Percentiles rank a stretch among this genome's conserved stretches.
Conservation (phyloP, 2,113 vertebrate genomes). For the Nycticorax nycticorax region DNA sequence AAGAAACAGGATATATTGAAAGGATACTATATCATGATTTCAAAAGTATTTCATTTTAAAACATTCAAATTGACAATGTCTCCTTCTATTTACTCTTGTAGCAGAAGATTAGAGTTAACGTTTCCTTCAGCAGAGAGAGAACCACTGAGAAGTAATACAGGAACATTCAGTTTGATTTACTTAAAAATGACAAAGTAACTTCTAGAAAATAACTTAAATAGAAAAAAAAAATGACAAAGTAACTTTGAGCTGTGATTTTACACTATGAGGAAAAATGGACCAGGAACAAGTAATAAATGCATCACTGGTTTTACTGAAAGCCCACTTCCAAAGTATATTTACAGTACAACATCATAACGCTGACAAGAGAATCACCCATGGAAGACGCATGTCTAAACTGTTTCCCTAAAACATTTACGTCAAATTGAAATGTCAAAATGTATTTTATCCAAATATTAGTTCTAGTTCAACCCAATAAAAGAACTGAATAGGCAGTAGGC, state of each 20-base stretch:
- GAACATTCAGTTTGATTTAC: conserved; percentile 25
- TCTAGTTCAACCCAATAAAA: conserved; percentile 51
- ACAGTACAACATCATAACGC: background rate
- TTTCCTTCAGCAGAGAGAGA: background rate
- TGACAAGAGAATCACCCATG: conserved; percentile 16
- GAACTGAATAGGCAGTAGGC: conserved; percentile 51
- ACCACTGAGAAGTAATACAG: background rate
- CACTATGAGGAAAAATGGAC: background rate
- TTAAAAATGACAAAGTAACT: conserved; percentile 23
- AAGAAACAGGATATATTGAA: background rate
- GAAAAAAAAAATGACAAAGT: background rate
- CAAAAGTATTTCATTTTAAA: background rate
- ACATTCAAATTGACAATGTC: conserved; percentile 35
- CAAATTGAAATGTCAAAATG: conserved; percentile 72
- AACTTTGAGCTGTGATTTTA: background rate
- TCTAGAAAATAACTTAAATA: background rate
- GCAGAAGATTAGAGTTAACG: background rate
- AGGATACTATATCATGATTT: background rate
- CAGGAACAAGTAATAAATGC: conserved; percentile 14
- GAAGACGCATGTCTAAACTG: conserved; percentile 24
- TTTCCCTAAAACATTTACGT: conserved; percentile 58
- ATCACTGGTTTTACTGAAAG: conserved; percentile 2
- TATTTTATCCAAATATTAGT: conserved; percentile 50
- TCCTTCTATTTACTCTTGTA: background rate
- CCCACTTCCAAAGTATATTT: conserved; percentile 45